Percentiles rank a stretch among this genome's conserved stretches.
These are phyloP conservation scores for Phylloscopus whistleri DNA, from an alignment of 2,113 vertebrate genomes.

Conservation along the genomic window DNA sequence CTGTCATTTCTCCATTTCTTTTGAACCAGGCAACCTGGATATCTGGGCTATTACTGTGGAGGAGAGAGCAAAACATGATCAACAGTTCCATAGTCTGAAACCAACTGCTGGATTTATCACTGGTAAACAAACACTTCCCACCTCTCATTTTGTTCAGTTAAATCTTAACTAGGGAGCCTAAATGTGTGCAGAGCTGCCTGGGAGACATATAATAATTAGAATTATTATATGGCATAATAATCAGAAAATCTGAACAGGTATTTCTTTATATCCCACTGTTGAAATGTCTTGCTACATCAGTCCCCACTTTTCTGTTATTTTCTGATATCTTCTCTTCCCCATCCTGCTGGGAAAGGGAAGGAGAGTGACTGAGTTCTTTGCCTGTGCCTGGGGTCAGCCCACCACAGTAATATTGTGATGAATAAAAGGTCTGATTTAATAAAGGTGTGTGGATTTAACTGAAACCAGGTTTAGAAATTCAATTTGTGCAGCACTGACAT, in stretches of 20 bases:
- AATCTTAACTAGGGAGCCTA: background rate
- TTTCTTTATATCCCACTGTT: background rate
- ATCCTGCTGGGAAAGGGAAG: background rate
- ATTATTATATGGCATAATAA: background rate
- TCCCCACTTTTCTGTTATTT: background rate
- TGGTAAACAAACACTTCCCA: slow-evolving; percentile 73
- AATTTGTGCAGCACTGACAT: background rate
- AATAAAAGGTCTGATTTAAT: background rate
- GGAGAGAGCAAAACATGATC: slow-evolving; percentile 96
- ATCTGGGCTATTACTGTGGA: slow-evolving; percentile 95
- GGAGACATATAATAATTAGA: too few species aligned
- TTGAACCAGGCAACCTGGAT: slow-evolving; percentile 83
- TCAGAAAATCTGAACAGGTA: background rate
- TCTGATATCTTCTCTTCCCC: background rate
- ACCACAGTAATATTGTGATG: background rate
- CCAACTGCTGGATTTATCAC: slow-evolving; percentile 94
- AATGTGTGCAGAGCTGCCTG: background rate
- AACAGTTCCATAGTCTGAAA: slow-evolving; percentile 96
- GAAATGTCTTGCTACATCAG: background rate
- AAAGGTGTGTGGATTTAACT: background rate
- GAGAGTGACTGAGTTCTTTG: background rate
- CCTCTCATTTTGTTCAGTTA: background rate
- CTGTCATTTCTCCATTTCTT: background rate
- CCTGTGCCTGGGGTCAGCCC: background rate
- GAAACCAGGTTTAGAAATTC: background rate